phyloP scores from a whole-genome alignment of 2,888 invertebrate genomes.

The Gastrophysa polygoni region DNA sequence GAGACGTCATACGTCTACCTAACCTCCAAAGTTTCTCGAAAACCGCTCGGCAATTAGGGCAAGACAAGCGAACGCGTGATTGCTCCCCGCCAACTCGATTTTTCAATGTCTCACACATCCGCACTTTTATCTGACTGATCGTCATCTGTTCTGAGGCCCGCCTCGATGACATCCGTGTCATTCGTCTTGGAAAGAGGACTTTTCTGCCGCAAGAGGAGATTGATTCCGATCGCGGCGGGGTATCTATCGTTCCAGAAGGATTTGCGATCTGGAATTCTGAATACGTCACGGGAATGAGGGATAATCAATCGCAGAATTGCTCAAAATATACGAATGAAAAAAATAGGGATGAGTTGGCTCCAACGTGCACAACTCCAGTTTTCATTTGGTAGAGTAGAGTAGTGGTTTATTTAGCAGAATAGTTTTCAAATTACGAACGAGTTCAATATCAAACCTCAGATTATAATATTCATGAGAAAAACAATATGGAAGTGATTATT shows the following conservation, averaged over 20 bases:
- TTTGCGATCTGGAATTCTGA: neutral
- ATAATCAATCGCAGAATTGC: neutral
- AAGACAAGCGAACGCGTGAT: constrained; percentile 33
- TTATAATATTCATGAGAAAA: too few species aligned
- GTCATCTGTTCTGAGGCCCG: constrained; percentile 47
- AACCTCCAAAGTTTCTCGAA: constrained; percentile 18
- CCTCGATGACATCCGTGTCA: constrained; percentile 52
- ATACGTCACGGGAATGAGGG: neutral
- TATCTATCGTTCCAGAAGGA: constrained; percentile 1
- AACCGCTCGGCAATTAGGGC: constrained; percentile 33
- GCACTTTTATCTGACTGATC: constrained; percentile 48
- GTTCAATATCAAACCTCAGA: too few species aligned
- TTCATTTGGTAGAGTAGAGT: too few species aligned
- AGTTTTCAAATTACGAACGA: too few species aligned
- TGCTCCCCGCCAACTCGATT: constrained; percentile 36
- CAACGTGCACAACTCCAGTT: too few species aligned
- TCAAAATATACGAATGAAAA: too few species aligned
- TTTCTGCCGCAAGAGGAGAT: neutral
- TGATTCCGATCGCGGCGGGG: constrained; percentile 13
- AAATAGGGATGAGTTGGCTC: too few species aligned
- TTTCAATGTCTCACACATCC: constrained; percentile 48
- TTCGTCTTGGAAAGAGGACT: constrained; percentile 38
- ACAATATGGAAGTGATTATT: too few species aligned
- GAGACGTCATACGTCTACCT: constrained; percentile 3
- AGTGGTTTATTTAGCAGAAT: too few species aligned